phyloP scores from a whole-genome alignment of 2,888 invertebrate species.

The Ischnus inquisitorius region DNA sequence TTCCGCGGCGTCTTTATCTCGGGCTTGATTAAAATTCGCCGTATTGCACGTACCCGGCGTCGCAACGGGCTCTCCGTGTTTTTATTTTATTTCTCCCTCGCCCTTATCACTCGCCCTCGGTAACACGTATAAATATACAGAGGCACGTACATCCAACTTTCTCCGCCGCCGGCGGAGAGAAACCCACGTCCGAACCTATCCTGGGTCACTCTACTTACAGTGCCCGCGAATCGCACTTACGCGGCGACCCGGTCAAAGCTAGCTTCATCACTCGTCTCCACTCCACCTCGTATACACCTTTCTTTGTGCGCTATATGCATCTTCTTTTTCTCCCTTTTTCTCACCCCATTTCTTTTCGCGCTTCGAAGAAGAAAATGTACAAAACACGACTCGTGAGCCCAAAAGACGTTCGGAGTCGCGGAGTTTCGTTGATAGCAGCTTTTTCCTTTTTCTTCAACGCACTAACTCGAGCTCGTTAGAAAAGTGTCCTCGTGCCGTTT shows the following conservation, averaged over 20 bases:
- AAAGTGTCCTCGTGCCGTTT: background rate
- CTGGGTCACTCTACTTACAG: constrained; percentile 53
- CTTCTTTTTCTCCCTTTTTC: constrained; percentile 3
- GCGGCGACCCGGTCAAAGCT: constrained; percentile 32
- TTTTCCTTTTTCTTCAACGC: background rate
- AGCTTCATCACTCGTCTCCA: constrained; percentile 23
- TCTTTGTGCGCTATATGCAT: constrained; percentile 35
- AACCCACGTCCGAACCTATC: constrained; percentile 41
- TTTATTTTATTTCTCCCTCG: background rate
- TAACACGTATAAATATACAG: constrained; percentile 11
- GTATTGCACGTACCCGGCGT: constrained; percentile 20
- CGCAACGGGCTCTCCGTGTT: background rate
- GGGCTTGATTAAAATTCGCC: constrained; percentile 49
- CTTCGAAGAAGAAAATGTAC: background rate
- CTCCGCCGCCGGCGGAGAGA: constrained; percentile 2
- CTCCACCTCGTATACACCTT: constrained; percentile 21
- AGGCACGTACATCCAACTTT: background rate
- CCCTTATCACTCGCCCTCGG: constrained; percentile 13
- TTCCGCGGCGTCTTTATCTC: constrained; percentile 24
- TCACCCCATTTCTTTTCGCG: constrained; percentile 14
- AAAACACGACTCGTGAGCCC: background rate
- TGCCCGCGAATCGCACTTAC: constrained; percentile 48
- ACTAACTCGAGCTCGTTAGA: no score
- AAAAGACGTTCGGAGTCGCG: background rate
- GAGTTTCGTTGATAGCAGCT: background rate